These are phyloP conservation scores for Callitettix versicolor DNA, from an alignment of 1,140 invertebrate species.

Conservation along the genomic window DNA sequence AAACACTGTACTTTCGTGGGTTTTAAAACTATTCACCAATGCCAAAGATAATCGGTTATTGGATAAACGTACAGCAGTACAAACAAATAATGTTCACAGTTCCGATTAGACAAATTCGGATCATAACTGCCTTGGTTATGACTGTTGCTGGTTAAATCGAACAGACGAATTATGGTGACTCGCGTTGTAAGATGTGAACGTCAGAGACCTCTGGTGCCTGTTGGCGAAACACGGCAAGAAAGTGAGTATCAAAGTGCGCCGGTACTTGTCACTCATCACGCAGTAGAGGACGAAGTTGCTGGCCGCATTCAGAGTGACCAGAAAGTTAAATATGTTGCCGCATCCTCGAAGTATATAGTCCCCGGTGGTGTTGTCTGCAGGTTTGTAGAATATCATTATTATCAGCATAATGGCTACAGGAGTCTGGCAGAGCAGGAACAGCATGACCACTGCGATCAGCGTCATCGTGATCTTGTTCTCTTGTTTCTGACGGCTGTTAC, in stretches of 20 bases:
- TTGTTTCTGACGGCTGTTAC: constrained; percentile 34
- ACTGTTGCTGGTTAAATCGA: constrained; percentile 1
- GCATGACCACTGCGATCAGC: constrained; percentile 59
- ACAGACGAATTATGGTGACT: constrained; percentile 18
- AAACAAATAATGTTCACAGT: no score
- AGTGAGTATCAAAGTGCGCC: constrained; percentile 53
- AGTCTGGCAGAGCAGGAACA: constrained; percentile 62
- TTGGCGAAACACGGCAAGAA: constrained; percentile 41
- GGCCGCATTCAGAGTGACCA: constrained; percentile 58
- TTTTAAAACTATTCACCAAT: no score
- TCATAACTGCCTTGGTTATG: no score
- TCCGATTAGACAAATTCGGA: no score
- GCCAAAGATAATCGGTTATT: no score
- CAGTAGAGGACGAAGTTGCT: constrained; percentile 70
- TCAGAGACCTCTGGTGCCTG: constrained; percentile 12
- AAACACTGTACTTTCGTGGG: no score
- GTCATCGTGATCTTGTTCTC: constrained; percentile 65
- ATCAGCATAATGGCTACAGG: constrained; percentile 51
- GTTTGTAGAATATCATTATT: constrained; percentile 37
- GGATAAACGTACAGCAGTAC: no score
- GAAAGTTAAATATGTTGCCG: constrained; percentile 62
- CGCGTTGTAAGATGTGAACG: constrained; percentile 18
- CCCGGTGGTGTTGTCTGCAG: constrained; percentile 22
- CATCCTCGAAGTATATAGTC: constrained; percentile 38
- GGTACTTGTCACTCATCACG: constrained; percentile 62